Evolutionary conservation across 2,888 invertebrate species (phyloP), one percentile per base, ranked within the genome.

Genomic region (Helicoverpa assulta): DNA sequence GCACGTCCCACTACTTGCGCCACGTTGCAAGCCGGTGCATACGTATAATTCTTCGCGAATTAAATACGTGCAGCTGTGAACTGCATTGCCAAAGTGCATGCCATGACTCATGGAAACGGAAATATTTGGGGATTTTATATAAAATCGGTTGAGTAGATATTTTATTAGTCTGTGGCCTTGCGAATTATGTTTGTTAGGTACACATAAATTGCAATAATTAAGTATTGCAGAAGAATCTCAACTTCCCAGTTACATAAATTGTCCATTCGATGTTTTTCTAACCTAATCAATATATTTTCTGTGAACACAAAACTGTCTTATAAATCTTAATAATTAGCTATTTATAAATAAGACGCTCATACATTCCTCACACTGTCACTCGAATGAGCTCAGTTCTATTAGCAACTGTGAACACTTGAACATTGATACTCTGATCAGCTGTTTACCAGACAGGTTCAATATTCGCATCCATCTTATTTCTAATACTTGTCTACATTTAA

Each of bases 1-100:
- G 93, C 93, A 93, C 70, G 73, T 54, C 86, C 86, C 84, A 85
- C 85, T 84, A 78, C 71, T 89, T 89, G 87, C 90, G 85, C 84
- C 88, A 89, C 77, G 79, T 80, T 75, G 73, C 81, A 58, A 37
- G 37, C 84, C 84, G 86, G 80, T 85, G 70, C 59, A 70, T 72
- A 61, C 54, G 65, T 67, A 75, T 80, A 50, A 76, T 80, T 78
- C 71, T 78, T 78, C 26, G 78, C 76, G 79, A 86, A 90, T 90
- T 88, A 88, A 88, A 85, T 85, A 84, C 84, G 40, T 86, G 83
- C 89, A 90, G 85, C 85, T 88, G 88, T 76, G 76, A 61, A 55
- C 53, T 21, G 18, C 40, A 80, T 80, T 88, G 88, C 86, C 87
- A 88, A 88, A 86, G 61, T 71, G 60, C 67, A 62, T 71, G 37